Base-by-base conservation (phyloP, 2,888 invertebrate genomes). In the Rosalia funebris region DNA sequence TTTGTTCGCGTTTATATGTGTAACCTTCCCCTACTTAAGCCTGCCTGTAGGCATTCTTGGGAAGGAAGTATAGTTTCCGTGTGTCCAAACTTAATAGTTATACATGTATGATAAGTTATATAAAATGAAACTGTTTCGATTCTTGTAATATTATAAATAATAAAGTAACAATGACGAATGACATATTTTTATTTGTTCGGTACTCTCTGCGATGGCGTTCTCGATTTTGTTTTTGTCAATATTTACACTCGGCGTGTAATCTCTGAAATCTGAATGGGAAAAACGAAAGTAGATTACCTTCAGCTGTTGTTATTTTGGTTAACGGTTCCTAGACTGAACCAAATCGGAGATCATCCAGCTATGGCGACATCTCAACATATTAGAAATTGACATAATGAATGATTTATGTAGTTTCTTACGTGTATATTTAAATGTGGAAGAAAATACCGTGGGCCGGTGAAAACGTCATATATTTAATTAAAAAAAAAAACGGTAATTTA, bases 341-440 rank as follows among this genome's bases (percentile, higher is more conserved):
- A 41, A 41, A n/a, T 41, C 41, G 25, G 25, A 25, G 7, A 25
- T 7, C 3, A 7, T 7, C 7, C 25, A 7, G 4, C 25, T 3
- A 25, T 25, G 25, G 7, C 10, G 34, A 34, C 34, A 34, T n/a
- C 34, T 34, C 7, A 34, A 34, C 34, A 25, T 20, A 44, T 44
- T 44, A 44, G 44, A 44, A 44, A 44, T 25, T 44, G 44, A 14
- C 44, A 44, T 44, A 12, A 25, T 12, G 25, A 25, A 44, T 44
- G 44, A 44, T 44, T 44, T 44, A 25, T 41, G 14, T 20, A 3
- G 0, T 5, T 25, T 44, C 20, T 44, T 25, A 11, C n/a, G 17
- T 44, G 44, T 44, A 25, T 44, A 12, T 20, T 44, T 44, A 25
- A 44, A 7, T n/a, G 25, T 17, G 10, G 16, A 17, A 41, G 25